Percentiles rank a stretch among this genome's conserved stretches.
Evolutionary conservation across 2,797 vertebrate species (phyloP).

Genomic region (Paguma larvata): DNA sequence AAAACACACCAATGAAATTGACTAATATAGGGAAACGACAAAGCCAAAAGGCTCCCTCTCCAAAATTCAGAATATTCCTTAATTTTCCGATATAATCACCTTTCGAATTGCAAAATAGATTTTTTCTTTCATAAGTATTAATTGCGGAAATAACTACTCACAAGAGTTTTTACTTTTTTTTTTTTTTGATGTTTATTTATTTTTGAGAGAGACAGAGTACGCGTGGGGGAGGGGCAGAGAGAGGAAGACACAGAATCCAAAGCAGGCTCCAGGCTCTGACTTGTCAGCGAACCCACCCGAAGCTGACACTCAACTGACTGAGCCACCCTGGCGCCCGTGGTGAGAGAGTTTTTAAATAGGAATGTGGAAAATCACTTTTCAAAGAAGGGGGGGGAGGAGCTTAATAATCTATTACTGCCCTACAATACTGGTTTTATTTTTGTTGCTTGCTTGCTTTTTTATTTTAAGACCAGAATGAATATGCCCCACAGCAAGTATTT

Average conservation of each 20-base stretch:
- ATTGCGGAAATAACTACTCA: slow-evolving; percentile 17
- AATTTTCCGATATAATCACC: slow-evolving; percentile 38
- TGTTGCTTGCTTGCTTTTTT: not conserved
- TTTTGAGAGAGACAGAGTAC: no score
- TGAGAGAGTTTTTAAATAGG: not conserved
- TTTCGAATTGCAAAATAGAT: not conserved
- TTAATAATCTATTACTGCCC: not conserved
- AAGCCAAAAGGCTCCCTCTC: not conserved
- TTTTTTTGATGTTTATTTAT: no score
- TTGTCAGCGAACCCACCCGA: no score
- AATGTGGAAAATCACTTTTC: not conserved
- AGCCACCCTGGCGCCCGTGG: no score
- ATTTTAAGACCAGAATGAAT: slow-evolving; percentile 44
- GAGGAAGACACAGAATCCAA: no score
- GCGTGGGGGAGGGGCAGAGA: no score
- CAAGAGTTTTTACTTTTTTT: not conserved
- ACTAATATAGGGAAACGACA: slow-evolving; percentile 32
- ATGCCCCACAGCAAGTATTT: not conserved
- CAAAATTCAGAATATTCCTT: slow-evolving; percentile 49
- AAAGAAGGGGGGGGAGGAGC: not conserved
- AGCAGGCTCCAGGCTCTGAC: no score
- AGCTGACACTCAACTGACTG: no score
- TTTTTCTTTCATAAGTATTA: not conserved
- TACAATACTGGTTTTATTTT: not conserved
- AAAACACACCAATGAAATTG: not conserved